Base-by-base conservation (phyloP, 1,140 invertebrate species). In the Magallana angulata region DNA sequence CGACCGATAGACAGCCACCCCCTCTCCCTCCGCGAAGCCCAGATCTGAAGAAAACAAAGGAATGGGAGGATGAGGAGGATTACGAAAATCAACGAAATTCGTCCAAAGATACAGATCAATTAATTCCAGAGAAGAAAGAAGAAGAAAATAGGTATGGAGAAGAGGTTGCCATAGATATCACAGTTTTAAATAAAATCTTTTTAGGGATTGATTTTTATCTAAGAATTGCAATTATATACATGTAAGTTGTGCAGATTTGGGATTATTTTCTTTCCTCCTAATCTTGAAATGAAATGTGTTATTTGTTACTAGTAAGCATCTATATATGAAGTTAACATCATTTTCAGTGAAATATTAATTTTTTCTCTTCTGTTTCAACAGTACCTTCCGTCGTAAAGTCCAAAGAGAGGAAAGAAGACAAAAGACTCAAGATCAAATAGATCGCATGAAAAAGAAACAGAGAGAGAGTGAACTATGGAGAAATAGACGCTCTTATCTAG, bases 371-470 rank as follows among this genome's bases (percentile, higher is more conserved):
- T 57, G 57, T 58, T 58, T 6, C 16, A 89, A 82, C 57, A 68
- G 64, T 59, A 59, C 88, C 82, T 91, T 91, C 24, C 12, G 94
- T 36, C 85, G 94, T 58, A 92, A 93, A 82, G 89, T 94, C 82
- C 89, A 91, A 18, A 88, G 95, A 60, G 93, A 94, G 86, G 94
- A 95, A 84, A 87, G 94, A 30, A 92, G 91, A 30, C 91, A 94
- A 76, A 92, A 93, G 57, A 95, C 94, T 30, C 86, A 89, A 76
- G 91, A 94, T 82, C 92, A 92, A 86, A 91, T 95, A 1, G 90
- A 92, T 16, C 84, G 91, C 57, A 95, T 95, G 91, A 94, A 93
- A 89, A 89, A 92, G 64, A 93, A 93, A 83, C 94, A 95, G 88
- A 87, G 89, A 87, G 91, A 94, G 80, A 90, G 91, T 82, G 95